These are phyloP conservation scores for Temnothorax longispinosus DNA, from an alignment of 1,140 invertebrate species.

Conservation along the genomic window DNA sequence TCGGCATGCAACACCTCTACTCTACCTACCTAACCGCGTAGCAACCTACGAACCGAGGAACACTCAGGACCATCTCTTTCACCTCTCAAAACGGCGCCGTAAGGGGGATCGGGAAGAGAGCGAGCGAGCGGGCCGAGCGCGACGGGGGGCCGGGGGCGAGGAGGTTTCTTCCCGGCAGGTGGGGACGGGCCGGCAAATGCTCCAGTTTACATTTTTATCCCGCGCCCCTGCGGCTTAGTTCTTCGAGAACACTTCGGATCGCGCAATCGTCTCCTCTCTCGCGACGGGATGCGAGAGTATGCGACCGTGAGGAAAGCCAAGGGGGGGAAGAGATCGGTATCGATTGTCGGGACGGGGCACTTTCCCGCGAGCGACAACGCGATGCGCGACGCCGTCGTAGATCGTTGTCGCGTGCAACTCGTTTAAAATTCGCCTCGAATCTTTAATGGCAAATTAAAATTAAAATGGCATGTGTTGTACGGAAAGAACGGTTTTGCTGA, in stretches of 20 bases:
- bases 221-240: slow-evolving; percentile 64
- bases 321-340: background rate
- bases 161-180: slow-evolving; percentile 63
- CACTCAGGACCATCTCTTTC: slow-evolving; percentile 77
- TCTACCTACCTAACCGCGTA: slow-evolving; percentile 65
- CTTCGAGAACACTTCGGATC: slow-evolving; percentile 55
- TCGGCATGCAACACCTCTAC: slow-evolving; percentile 65
- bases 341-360: background rate
- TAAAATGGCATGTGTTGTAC: too few relatives aligned
- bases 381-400: background rate
- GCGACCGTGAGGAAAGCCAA: background rate
- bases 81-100: slow-evolving; percentile 74
- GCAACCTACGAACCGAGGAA: slow-evolving; percentile 73
- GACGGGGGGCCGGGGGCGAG: background rate
- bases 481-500: too few relatives aligned
- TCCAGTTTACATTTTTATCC: slow-evolving; percentile 77
- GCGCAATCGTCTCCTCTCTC: slow-evolving; percentile 41
- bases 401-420: background rate
- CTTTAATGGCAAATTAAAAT: too few relatives aligned
- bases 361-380: slow-evolving; percentile 4
- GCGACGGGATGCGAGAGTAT: slow-evolving; percentile 5
- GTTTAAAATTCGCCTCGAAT: background rate
- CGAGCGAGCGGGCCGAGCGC: background rate
- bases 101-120: slow-evolving; percentile 29
- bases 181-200: slow-evolving; percentile 71